phyloP scores from a whole-genome alignment of 2,797 vertebrate species.

The Sardinella longiceps region DNA sequence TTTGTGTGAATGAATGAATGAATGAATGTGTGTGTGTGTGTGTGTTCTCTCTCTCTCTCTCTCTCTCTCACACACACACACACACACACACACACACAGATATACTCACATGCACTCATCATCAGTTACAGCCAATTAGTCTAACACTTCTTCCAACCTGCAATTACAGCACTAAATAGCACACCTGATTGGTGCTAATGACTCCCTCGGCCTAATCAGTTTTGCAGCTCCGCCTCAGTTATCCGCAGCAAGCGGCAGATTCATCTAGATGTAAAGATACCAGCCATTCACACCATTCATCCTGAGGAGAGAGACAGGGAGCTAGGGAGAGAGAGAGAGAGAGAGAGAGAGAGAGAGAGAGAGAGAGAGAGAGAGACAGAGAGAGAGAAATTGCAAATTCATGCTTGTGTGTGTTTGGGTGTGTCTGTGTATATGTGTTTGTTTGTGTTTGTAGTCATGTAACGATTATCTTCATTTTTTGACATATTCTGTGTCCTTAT shows the following conservation, averaged over 20 bases:
- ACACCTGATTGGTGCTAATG: neutral
- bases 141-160: neutral
- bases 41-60: neutral
- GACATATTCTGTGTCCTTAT: no score
- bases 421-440: no score
- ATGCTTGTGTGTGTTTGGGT: no score
- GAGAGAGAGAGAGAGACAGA: neutral
- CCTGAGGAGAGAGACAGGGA: neutral
- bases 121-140: neutral
- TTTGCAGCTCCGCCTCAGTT: neutral
- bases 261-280: neutral
- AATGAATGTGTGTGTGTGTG: no score
- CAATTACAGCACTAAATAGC: neutral
- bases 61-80: neutral
- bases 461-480: no score
- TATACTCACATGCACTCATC: neutral
- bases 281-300: neutral
- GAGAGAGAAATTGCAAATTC: neutral
- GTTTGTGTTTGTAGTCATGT: no score
- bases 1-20: no score
- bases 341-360: neutral
- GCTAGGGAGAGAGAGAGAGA: neutral
- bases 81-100: slow-evolving; percentile 1
- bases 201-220: neutral
- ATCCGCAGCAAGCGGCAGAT: neutral